These are phyloP conservation scores for Troides helena DNA, from an alignment of 2,888 invertebrate species.

Conservation along the genomic window DNA sequence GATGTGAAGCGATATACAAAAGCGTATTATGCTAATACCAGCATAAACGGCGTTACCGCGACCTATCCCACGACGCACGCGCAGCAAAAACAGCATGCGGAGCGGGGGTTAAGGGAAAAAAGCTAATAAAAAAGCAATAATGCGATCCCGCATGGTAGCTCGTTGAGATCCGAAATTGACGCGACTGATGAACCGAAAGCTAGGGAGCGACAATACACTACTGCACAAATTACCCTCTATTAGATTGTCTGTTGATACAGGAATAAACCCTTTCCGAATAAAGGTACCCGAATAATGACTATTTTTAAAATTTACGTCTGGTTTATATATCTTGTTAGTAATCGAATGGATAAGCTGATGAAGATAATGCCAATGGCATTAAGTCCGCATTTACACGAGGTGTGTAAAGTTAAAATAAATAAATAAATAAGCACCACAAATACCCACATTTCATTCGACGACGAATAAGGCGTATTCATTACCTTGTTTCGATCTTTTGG, in stretches of 20 bases:
- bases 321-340: neutral
- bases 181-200: slow-evolving; percentile 70
- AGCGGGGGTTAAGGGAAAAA: slow-evolving; percentile 66
- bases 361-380: too few species aligned
- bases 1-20: slow-evolving; percentile 50
- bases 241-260: slow-evolving; percentile 23
- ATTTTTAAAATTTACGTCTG: neutral
- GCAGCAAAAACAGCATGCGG: slow-evolving; percentile 70
- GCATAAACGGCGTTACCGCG: slow-evolving; percentile 67
- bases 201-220: slow-evolving; percentile 49
- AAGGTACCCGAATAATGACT: slow-evolving; percentile 8
- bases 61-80: slow-evolving; percentile 75
- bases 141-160: slow-evolving; percentile 77
- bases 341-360: neutral
- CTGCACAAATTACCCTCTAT: slow-evolving; percentile 33
- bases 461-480: too few species aligned
- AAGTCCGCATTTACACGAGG: too few species aligned
- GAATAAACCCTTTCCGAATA: slow-evolving; percentile 24
- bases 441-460: neutral
- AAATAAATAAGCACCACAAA: neutral
- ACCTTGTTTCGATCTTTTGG: too few species aligned
- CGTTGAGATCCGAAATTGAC: slow-evolving; percentile 73
- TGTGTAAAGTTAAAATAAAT: too few species aligned
- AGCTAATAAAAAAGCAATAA: slow-evolving; percentile 80
- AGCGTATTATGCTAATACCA: slow-evolving; percentile 78